Percentiles rank a stretch among this genome's conserved stretches.
Conservation (phyloP, 2,113 vertebrate genomes). For the Elgaria multicarinata region DNA sequence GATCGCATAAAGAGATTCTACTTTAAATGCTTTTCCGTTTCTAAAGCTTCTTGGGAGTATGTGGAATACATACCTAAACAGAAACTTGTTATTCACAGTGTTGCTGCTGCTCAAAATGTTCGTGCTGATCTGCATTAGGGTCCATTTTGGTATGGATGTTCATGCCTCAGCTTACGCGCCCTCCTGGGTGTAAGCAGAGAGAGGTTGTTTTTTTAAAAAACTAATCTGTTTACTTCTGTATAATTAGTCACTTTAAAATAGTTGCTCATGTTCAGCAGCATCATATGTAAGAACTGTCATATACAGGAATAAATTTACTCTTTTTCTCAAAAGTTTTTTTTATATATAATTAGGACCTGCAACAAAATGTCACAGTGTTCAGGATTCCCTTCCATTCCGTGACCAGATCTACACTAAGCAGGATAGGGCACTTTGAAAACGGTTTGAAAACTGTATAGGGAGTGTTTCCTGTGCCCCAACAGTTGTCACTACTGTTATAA, state of each 20-base stretch:
- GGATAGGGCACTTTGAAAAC: too few relatives aligned
- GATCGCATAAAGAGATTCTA: background rate
- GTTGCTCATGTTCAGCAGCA: too few relatives aligned
- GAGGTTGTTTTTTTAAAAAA: background rate
- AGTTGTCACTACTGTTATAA: too few relatives aligned
- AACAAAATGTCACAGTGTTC: too few relatives aligned
- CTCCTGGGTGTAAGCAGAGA: background rate
- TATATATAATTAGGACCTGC: too few relatives aligned
- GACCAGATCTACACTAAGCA: too few relatives aligned
- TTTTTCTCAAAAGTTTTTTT: too few relatives aligned
- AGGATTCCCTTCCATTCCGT: too few relatives aligned
- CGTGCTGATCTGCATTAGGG: background rate
- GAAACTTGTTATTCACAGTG: background rate
- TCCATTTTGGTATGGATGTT: background rate
- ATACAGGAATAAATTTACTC: background rate
- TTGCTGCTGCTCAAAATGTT: background rate
- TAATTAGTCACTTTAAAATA: background rate
- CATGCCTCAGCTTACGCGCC: background rate
- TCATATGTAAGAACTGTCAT: background rate
- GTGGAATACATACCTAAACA: background rate
- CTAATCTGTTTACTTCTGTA: background rate
- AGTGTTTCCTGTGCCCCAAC: too few relatives aligned
- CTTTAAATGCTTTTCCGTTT: background rate
- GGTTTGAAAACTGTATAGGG: too few relatives aligned
- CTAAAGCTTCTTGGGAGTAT: constrained; percentile 10